Evolutionary conservation across 1,140 invertebrate species (phyloP), one percentile per base, ranked within the genome.

Genomic region (Cotesia vestalis): DNA sequence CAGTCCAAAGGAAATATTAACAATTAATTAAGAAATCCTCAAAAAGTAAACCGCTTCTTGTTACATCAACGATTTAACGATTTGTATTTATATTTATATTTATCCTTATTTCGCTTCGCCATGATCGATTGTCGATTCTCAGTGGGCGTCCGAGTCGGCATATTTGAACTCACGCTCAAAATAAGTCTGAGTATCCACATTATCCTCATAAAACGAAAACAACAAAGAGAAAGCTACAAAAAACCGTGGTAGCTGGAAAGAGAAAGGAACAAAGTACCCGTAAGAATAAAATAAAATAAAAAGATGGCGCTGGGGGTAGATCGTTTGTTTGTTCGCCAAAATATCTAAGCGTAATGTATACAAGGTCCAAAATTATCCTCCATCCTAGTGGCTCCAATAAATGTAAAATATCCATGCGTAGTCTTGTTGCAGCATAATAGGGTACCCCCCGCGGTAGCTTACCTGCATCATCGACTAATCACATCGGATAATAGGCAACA

Each of bases 401-500:
- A 59, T 17, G 17, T 20, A 55, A 17, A 55, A 11, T 14, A 20
- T 59, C 14, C 36, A 62, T 62, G 11, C 8, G 9, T 62, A 11
- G n/a, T 51, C 38, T 67, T 11, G 68, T 66, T 69, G 71, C 63
- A 62, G 72, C 73, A 86, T 85, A 85, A 85, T 84, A 76, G 82
- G 62, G 66, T 84, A 84, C 84, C 85, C 83, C 85, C 84, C 79
- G 84, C 81, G 79, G 85, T 75, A 83, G 84, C 83, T 87, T 82
- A 85, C 84, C 84, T 86, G 85, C 85, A 85, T 86, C 85, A 87
- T 86, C 83, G 84, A 84, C 84, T 87, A 87, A 87, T 87, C 84
- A 85, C 82, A 81, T 84, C 83, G 84, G 84, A 85, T 86, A 85
- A 87, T 85, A 83, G 76, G 69, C 78, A 83, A 86, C 85, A 86